Evolutionary conservation across 2,888 invertebrate genomes (phyloP), one percentile per base, ranked within the genome.

Genomic region (Epinotia brunnichana): DNA sequence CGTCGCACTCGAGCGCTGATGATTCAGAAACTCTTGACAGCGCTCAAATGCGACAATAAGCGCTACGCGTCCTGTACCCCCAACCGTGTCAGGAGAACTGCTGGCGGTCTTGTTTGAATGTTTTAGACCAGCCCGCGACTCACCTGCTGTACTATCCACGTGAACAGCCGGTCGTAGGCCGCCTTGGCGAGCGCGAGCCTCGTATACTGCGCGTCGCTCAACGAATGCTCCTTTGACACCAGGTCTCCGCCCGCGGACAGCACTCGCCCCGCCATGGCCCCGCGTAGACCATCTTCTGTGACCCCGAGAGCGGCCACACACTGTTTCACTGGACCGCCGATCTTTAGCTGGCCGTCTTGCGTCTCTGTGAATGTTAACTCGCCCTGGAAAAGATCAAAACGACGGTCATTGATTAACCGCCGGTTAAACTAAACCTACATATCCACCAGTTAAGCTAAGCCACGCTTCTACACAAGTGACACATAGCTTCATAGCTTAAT

Each of bases 141-240:
- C 0, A 91, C 92, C 88, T 92, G 93, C 56, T 95, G 95, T 17
- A 99, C 99, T 74, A 99, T 97, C 97, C 98, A 99, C 0, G 97
- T 95, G 90, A 99, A 99, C 67, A 99, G 94, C 21, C 98, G 94
- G 83, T 99, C 99, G 83, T 99, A 99, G 35, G 99, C 95, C 2
- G 99, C 99, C 94, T 99, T 99, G 2, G 98, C 97, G 68, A 98
- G 94, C 5, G 99, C 99, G 88, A 99, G 97, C 76, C 97, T 92
- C 15, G 98, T 99, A 85, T 97, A 97, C 82, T 96, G 94, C 0
- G 99, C 98, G 85, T 98, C 97, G 0, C 94, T 91, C 62, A 96
- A 94, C 67, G 97, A 97, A 86, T 99, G 98, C 77, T 96, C 96
- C 91, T 99, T 99, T 87, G 96, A 87, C 79, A 92, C 91, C 0